Percentiles rank a stretch among this genome's conserved stretches.
Evolutionary conservation across 2,113 vertebrate species (phyloP).

Genomic region (Bagarius yarrelli): DNA sequence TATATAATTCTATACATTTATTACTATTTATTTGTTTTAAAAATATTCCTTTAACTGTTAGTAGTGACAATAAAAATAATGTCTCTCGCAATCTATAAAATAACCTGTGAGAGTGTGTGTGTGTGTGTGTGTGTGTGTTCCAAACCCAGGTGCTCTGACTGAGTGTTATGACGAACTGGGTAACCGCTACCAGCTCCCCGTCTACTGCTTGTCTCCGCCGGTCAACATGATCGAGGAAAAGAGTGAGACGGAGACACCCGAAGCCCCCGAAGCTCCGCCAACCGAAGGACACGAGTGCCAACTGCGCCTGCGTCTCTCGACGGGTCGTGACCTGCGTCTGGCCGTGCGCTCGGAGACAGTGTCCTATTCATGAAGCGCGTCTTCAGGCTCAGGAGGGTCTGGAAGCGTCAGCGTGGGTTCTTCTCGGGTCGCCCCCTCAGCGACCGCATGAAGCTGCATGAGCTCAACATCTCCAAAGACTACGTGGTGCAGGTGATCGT

Average conservation of each 20-base stretch:
- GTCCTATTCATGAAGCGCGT: slow-evolving; percentile 93
- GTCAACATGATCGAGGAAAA: slow-evolving; percentile 99
- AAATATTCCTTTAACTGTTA: too few species aligned
- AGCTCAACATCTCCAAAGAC: slow-evolving; percentile 97
- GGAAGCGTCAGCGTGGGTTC: slow-evolving; percentile 91
- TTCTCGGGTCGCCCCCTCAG: slow-evolving; percentile 95
- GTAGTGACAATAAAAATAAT: too few species aligned
- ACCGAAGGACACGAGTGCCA: slow-evolving; percentile 88
- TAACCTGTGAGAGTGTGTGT: not conserved
- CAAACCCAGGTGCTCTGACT: slow-evolving; percentile 82
- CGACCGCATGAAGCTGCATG: slow-evolving; percentile 93
- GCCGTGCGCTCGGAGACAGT: slow-evolving; percentile 85
- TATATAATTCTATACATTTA: too few species aligned
- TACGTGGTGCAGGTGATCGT: slow-evolving; percentile 98
- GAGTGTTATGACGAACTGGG: slow-evolving; percentile 98
- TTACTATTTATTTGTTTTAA: too few species aligned
- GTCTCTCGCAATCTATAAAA: too few species aligned
- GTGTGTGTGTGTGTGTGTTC: not conserved
- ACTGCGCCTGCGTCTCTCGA: slow-evolving; percentile 92
- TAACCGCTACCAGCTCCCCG: slow-evolving; percentile 95
- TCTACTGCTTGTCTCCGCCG: slow-evolving; percentile 93
- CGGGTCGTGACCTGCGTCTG: slow-evolving; percentile 89
- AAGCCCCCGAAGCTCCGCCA: slow-evolving; percentile 74
- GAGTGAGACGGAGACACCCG: slow-evolving; percentile 83
- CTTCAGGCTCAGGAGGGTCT: slow-evolving; percentile 86